Base-by-base conservation (phyloP, 2,888 invertebrate species). In the Cheiracanthium punctorium region DNA sequence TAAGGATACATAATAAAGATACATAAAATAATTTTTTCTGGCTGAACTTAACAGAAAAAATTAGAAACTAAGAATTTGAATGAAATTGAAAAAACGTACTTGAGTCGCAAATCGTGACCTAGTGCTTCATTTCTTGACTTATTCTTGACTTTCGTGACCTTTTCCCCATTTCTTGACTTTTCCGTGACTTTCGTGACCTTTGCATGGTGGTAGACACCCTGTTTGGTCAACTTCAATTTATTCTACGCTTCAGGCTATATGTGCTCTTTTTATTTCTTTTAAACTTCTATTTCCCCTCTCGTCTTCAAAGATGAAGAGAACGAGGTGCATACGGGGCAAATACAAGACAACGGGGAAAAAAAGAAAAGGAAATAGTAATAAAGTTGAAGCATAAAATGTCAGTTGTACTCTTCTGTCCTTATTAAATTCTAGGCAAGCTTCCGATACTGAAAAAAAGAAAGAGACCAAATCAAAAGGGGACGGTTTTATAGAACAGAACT, bases 211-310 rank as follows among this genome's bases (percentile, higher is more conserved):
- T n/a, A n/a, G n/a, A n/a, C n/a, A n/a, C n/a, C n/a, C n/a, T n/a
- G n/a, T 58, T 58, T 24, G 58, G 24, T 58, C 58, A 58, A 58
- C 24, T 24, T 58, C 58, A 58, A 58, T 58, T 58, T 58, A 58
- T 58, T 58, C 58, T 17, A 24, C 4, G 58, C 58, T 24, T 4
- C 14, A 24, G 20, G 24, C 1, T 58, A 58, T 58, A 24, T 58
- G 24, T 24, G 2, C 24, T 1, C 24, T 58, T 58, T 58, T 5
- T 17, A 24, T 58, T 17, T 58, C 24, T 58, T 48, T 2, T 58
- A 5, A 24, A 7, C 24, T 58, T 58, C 24, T 24, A 58, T 5
- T 24, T 12, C n/a, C 2, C 20, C 24, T 58, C 58, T 58, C 58
- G 24, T 58, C 12, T 58, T 17, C 58, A 58, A 58, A 58, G n/a